Evolutionary conservation across 1,140 invertebrate species (phyloP).

Genomic region (Macrobrachium rosenbergii): DNA sequence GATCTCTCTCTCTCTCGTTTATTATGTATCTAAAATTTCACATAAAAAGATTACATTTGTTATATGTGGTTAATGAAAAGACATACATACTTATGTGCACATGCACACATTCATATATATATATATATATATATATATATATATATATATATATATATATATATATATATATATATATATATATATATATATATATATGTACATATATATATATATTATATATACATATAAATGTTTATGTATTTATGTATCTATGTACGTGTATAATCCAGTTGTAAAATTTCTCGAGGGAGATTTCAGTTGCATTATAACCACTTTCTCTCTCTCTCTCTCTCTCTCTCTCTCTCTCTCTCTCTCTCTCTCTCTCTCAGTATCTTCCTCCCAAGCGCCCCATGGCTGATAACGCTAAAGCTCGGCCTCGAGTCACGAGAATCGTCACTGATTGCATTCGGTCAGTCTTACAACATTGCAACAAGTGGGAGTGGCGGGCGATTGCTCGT

Average conservation of each 20-base stretch:
- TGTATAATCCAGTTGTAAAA: background rate
- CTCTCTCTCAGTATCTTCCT: background rate
- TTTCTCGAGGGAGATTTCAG: too few relatives aligned
- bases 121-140: background rate
- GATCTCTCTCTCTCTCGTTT: too few relatives aligned
- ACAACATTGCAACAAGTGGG: too few relatives aligned
- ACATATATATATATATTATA: background rate
- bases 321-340: slow-evolving; percentile 8
- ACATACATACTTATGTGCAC: background rate
- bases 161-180: background rate
- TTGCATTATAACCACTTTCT: background rate
- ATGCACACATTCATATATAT: background rate
- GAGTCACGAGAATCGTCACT: too few relatives aligned
- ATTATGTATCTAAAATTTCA: too few relatives aligned
- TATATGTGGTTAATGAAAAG: too few relatives aligned
- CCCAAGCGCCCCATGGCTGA: background rate
- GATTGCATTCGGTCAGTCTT: too few relatives aligned
- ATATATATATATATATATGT: background rate
- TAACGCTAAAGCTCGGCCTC: background rate
- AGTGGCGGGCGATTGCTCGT: too few relatives aligned
- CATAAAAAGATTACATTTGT: too few relatives aligned
- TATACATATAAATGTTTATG: background rate
- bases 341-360: slow-evolving; percentile 8
- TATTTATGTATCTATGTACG: background rate
- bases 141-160: background rate